Conservation (phyloP, 2,888 invertebrate genomes). For the Tromatobia lineatoria region DNA sequence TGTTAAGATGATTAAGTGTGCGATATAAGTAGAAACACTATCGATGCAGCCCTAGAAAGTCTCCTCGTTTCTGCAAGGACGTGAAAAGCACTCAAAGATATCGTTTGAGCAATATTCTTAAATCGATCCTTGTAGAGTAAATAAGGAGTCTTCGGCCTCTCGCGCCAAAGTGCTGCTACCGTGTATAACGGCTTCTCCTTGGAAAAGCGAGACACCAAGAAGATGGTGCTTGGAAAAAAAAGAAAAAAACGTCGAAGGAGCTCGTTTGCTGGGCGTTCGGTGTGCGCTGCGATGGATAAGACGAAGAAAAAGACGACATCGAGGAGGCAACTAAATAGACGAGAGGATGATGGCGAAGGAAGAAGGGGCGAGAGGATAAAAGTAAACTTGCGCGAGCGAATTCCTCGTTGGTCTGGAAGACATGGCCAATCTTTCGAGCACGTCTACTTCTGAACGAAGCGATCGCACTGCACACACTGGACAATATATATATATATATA, state of each 20-base stretch:
- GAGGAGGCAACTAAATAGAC: slow-evolving; percentile 32
- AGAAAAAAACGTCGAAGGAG: slow-evolving; percentile 37
- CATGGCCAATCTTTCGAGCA: slow-evolving; percentile 38
- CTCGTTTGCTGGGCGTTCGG: slow-evolving; percentile 57
- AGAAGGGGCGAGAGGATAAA: slow-evolving; percentile 36
- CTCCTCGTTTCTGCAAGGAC: slow-evolving; percentile 33
- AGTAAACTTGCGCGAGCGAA: slow-evolving; percentile 54
- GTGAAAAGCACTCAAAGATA: slow-evolving; percentile 44
- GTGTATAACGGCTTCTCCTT: slow-evolving; percentile 19
- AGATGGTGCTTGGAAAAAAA: slow-evolving; percentile 52
- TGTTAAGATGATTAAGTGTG: slow-evolving; percentile 1
- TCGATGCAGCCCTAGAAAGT: slow-evolving; percentile 17
- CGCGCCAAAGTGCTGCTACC: slow-evolving; percentile 54
- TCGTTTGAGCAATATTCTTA: slow-evolving; percentile 42
- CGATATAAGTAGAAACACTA: slow-evolving; percentile 25
- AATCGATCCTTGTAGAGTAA: slow-evolving; percentile 53
- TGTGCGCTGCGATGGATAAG: slow-evolving; percentile 42
- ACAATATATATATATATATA: not conserved
- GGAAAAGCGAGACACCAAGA: slow-evolving; percentile 33
- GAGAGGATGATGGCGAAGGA: slow-evolving; percentile 13
- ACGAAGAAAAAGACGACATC: slow-evolving; percentile 23
- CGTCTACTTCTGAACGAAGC: slow-evolving; percentile 12
- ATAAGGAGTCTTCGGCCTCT: slow-evolving; percentile 56
- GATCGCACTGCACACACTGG: slow-evolving; percentile 10
- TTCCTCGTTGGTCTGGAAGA: slow-evolving; percentile 34